These are phyloP conservation scores for Cactoblastis cactorum DNA, from an alignment of 2,888 invertebrate species.

Conservation along the genomic window DNA sequence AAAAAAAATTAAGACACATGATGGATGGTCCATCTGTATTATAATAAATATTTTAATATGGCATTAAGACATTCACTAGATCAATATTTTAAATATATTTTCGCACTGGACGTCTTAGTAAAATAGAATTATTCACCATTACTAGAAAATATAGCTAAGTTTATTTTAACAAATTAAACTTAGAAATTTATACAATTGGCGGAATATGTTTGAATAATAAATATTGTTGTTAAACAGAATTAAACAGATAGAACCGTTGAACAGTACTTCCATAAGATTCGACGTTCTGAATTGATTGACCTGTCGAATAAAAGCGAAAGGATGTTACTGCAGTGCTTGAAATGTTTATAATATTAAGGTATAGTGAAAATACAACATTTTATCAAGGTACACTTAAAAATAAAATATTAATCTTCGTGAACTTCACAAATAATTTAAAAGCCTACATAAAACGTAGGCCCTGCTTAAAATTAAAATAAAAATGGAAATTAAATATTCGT, in stretches of 20 bases:
- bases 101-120: neutral
- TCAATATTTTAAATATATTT: neutral
- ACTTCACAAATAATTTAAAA: conserved; percentile 62
- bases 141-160: too few relatives aligned
- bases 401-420: conserved; percentile 39
- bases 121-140: neutral
- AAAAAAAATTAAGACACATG: conserved; percentile 25
- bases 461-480: conserved; percentile 50
- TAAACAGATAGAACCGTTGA: too few relatives aligned
- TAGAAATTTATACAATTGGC: too few relatives aligned
- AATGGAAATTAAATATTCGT: conserved; percentile 2
- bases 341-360: neutral
- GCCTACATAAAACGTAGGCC: conserved; percentile 76
- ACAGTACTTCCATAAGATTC: too few relatives aligned
- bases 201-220: too few relatives aligned
- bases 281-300: too few relatives aligned
- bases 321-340: neutral
- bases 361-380: conserved; percentile 22
- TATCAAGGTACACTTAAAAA: conserved; percentile 28
- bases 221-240: too few relatives aligned
- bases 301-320: too few relatives aligned
- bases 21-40: conserved; percentile 13
- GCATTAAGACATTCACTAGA: conserved; percentile 8
- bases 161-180: too few relatives aligned
- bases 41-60: conserved; percentile 19